phyloP scores from a whole-genome alignment of 2,888 invertebrate genomes.

The Hirudinaria manillensis region DNA sequence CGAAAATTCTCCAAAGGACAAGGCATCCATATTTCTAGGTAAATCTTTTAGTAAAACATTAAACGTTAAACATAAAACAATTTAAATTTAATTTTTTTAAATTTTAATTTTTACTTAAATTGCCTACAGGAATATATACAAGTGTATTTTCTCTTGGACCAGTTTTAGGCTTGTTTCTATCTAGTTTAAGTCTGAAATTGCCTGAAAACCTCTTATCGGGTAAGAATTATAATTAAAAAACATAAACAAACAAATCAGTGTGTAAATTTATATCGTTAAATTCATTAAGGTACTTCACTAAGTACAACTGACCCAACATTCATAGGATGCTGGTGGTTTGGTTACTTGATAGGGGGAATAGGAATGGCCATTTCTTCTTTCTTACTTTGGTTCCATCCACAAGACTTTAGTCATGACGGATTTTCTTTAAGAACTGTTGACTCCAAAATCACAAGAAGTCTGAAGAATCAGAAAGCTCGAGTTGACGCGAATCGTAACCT shows the following conservation, averaged over 20 bases:
- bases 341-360: conserved; percentile 33
- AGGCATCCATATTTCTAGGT: conserved; percentile 42
- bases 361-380: conserved; percentile 19
- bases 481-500: not conserved
- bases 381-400: conserved; percentile 37
- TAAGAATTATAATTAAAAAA: not conserved
- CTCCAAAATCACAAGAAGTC: not conserved
- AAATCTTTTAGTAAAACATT: too few species aligned
- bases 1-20: conserved; percentile 43
- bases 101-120: not conserved
- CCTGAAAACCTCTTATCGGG: conserved; percentile 37
- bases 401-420: not conserved
- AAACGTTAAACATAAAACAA: too few species aligned
- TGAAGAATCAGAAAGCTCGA: not conserved
- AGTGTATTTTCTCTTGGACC: conserved; percentile 37
- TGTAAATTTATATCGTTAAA: not conserved
- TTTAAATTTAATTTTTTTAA: not conserved
- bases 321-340: conserved; percentile 37
- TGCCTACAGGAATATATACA: conserved; percentile 33
- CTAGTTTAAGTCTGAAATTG: conserved; percentile 36
- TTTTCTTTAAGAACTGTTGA: not conserved
- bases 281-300: conserved; percentile 10
- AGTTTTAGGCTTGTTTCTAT: conserved; percentile 36
- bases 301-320: conserved; percentile 30
- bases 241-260: too few species aligned